Evolutionary conservation across 2,888 invertebrate genomes (phyloP), one percentile per base, ranked within the genome.

Genomic region (Dolichomitus sp.): DNA sequence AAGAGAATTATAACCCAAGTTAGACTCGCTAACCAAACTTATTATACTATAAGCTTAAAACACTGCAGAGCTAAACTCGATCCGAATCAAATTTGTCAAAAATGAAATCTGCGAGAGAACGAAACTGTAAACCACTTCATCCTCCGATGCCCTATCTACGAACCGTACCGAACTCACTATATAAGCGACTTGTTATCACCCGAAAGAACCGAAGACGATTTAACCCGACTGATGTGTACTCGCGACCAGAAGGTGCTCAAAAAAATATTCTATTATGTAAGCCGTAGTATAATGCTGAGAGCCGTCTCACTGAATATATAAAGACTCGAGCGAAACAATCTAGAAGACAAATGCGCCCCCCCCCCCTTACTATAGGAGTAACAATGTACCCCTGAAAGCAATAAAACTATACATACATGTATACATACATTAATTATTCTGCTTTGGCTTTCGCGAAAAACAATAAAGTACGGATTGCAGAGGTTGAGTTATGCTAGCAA

Each of bases 1-100:
- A 66, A 66, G 45, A n/a, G 66, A n/a, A 66, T 27, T 3, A 17
- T 66, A n/a, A 37, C 45, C 4, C 65, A 65, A 65, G 9, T 65
- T 12, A 65, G 65, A 12, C 40, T 33, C 1, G 42, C 65, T 4
- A 65, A 65, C 30, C 4, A 45, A 40, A 4, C 37, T 23, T 14
- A 9, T n/a, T 65, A 40, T 19, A 57, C 9, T 27, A 0, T 57
- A 27, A 57, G 27, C 27, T 57, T 27, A 4, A 57, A 57, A 27
- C 27, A 27, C 11, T 27, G 27, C 12, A 11, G 3, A 30, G 54
- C 12, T 1, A 57, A 57, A 30, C 19, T 52, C n/a, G 11, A 52
- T n/a, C 52, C 52, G 19, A 17, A 19, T 2, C 52, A 52, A 52
- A 17, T 23, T 1, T 23, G 23, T 2, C 23, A 23, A 23, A 23